Conservation (phyloP, 2,797 vertebrate genomes). For the Rhynchonycteris naso region DNA sequence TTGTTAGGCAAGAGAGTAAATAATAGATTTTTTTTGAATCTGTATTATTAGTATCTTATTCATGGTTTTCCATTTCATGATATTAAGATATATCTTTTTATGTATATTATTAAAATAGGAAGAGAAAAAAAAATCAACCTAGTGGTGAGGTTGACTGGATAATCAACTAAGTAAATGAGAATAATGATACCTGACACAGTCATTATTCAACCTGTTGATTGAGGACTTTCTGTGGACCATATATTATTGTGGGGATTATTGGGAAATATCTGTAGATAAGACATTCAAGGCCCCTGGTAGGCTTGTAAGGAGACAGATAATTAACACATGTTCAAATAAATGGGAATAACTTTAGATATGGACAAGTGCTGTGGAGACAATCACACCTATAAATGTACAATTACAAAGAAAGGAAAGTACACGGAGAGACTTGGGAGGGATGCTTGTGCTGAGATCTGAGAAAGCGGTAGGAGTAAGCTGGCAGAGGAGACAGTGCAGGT, state of each 20-base stretch:
- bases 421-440: background rate
- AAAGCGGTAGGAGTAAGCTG: background rate
- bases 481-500: background rate
- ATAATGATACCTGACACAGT: background rate
- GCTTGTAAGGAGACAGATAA: background rate
- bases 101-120: background rate
- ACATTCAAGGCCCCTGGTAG: background rate
- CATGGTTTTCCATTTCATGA: conserved; percentile 12
- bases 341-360: background rate
- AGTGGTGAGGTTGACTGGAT: background rate
- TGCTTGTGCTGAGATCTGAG: background rate
- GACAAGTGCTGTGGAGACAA: background rate
- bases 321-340: background rate
- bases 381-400: background rate
- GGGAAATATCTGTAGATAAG: background rate
- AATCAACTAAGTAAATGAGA: background rate
- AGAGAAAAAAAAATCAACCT: background rate
- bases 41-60: background rate
- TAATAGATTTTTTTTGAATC: background rate
- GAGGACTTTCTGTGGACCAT: background rate
- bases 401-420: background rate
- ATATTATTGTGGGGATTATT: background rate
- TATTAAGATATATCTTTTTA: background rate
- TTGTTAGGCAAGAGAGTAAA: background rate
- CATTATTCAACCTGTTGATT: background rate